These are phyloP conservation scores for Formica aserva DNA, from an alignment of 2,888 invertebrate genomes.

Conservation along the genomic window DNA sequence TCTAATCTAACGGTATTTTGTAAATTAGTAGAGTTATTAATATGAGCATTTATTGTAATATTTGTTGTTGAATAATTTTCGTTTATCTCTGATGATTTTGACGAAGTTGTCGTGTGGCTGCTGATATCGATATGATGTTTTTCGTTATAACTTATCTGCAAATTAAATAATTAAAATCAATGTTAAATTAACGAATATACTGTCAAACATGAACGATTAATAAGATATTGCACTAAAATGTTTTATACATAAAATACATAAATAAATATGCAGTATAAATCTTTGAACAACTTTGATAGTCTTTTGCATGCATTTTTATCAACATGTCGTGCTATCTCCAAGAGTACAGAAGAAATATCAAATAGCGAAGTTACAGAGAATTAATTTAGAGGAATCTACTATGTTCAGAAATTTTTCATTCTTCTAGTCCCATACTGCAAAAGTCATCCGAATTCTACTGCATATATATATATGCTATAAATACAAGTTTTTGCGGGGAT, in stretches of 20 bases:
- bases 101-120: neutral
- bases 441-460: neutral
- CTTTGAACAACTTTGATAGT: neutral
- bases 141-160: slow-evolving; percentile 11
- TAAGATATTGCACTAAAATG: neutral
- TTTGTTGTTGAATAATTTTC: neutral
- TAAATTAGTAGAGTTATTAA: slow-evolving; percentile 5
- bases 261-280: neutral
- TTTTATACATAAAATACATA: neutral
- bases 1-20: neutral
- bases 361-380: neutral
- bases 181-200: slow-evolving; percentile 1
- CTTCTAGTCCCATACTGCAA: neutral
- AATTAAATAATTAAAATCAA: slow-evolving; percentile 27
- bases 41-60: neutral
- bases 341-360: neutral
- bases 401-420: neutral
- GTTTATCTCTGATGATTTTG: neutral
- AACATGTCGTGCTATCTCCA: neutral
- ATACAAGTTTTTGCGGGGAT: neutral
- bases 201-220: neutral
- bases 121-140: slow-evolving; percentile 6
- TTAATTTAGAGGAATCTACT: neutral
- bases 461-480: neutral
- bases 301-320: neutral